Base-by-base conservation (phyloP, 92 coral and sea anemone genomes). In the Parazoanthus darwini region DNA sequence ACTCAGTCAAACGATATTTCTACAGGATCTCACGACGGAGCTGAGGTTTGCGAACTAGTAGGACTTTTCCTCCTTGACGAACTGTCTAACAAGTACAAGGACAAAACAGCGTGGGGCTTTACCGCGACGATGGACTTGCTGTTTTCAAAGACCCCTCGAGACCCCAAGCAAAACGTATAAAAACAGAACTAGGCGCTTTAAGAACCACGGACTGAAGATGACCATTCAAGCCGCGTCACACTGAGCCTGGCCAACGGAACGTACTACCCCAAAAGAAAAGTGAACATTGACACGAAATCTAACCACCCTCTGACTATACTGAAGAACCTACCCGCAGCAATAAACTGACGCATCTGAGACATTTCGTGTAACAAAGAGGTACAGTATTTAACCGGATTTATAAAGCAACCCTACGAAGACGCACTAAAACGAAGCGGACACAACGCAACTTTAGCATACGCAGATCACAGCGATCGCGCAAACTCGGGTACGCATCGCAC, bases 21-120 rank as follows among this genome's bases (percentile, higher is more conserved):
- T 8, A 86, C 15, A 74, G 89, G 83, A 20, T 74, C 83, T 43
- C 75, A 23, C 5, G 82, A 39, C 89, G 73, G 86, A 9, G 86
- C 86, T 6, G 86, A 82, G 16, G 73, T 82, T 25, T 85, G 88
- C 35, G 88, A 85, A 51, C 88, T 85, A 6, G 66, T 46, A 46
- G 50, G 50, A 46, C 50, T 46, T 46, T 46, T 46, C 50, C 36
- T 85, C 23, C 79, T 81, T 3, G 8, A 58, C 0, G 25, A 11
- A 13, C 25, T 81, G 22, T 2, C 5, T 18, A 23, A 58, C 26
- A 81, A 85, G 37, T 70, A 5, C 33, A 44, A 44, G 38, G 18
- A 2, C 68, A 42, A 23, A 43, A 23, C 59, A 85, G 22, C 35
- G 54, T 85, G 18, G 89, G 89, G 15, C 43, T 86, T 22, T 86